Evolutionary conservation across 2,888 invertebrate species (phyloP), one percentile per base, ranked within the genome.

Genomic region (Nephrocerus scutellatus): DNA sequence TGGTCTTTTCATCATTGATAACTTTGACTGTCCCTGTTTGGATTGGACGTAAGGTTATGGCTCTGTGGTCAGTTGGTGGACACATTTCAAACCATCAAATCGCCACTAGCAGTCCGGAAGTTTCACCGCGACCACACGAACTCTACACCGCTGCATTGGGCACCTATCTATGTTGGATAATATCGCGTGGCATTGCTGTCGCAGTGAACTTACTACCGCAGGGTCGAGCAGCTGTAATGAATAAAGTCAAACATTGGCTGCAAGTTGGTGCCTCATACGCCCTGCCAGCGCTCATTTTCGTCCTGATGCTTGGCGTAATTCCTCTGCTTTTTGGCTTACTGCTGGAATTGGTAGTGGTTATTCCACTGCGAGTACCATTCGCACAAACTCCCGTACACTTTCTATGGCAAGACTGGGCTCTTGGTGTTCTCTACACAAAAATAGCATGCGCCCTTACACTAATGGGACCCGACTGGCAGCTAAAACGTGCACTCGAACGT

Each of bases 391-490:
- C 88, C 0, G 84, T 88, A 21, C 72, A 87, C 39, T 89, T 88
- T 62, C 76, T 88, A 33, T 88, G 87, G 87, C 88, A 96, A 54
- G 95, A 97, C 70, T 98, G 97, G 97, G 96, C 96, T 0, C 72
- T 98, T 18, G 96, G 97, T 16, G 92, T 98, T 9, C 73, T 98
- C 1, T 96, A 97, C 65, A 93, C 95, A 2, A 98, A 98, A 73
- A 96, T 97, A 39, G 86, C 93, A 12, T 91, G 93, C 59, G 97
- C 95, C 1, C 74, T 95, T 16, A 91, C 91, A 0, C 85, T 97
- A 81, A 96, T 97, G 93, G 95, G 95, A 0, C 95, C 96, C 6
- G 96, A 96, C 71, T 93, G 95, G 86, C 81, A 84, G 64, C 72
- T 98, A 56, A 82, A 92, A 37, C 75, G 87, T 4, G 89, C 91